Percentiles rank a stretch among this genome's conserved stretches.
These are phyloP conservation scores for Quadroppia sp. DNA, from an alignment of 2,888 invertebrate genomes.

Conservation along the genomic window DNA sequence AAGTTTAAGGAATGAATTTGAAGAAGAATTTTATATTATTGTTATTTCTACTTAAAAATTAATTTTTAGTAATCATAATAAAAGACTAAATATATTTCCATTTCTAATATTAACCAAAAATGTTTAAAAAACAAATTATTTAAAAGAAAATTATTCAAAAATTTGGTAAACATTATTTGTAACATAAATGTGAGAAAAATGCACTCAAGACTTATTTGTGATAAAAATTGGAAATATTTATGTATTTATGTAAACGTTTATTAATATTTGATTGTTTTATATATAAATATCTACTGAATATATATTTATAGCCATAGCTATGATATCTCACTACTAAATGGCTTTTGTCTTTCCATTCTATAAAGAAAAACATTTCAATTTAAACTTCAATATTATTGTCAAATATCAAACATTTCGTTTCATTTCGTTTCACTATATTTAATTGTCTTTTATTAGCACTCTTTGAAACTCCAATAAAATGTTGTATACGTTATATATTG, in stretches of 20 bases:
- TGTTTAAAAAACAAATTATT: neutral
- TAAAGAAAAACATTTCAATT: neutral
- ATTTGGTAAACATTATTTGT: neutral
- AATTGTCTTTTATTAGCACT: no score
- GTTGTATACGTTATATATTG: no score
- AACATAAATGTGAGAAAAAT: constrained; percentile 19
- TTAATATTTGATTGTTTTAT: constrained; percentile 24
- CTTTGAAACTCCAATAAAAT: no score
- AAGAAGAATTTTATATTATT: constrained; percentile 7
- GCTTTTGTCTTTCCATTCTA: constrained; percentile 29
- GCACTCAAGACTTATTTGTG: constrained; percentile 33
- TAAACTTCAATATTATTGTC: no score
- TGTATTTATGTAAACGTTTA: constrained; percentile 30
- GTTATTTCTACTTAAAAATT: constrained; percentile 7
- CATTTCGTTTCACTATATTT: neutral
- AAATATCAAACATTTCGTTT: neutral
- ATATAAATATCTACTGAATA: neutral
- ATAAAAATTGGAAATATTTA: constrained; percentile 23
- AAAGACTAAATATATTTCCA: neutral
- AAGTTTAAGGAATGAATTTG: neutral
- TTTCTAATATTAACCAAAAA: neutral
- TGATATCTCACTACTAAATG: constrained; percentile 36
- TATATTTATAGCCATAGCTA: neutral
- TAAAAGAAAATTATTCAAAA: neutral
- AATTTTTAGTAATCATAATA: neutral